Percentiles rank a stretch among this genome's conserved stretches.
Evolutionary conservation across 1,140 invertebrate genomes (phyloP).

Genomic region (Eupeodes corollae): DNA sequence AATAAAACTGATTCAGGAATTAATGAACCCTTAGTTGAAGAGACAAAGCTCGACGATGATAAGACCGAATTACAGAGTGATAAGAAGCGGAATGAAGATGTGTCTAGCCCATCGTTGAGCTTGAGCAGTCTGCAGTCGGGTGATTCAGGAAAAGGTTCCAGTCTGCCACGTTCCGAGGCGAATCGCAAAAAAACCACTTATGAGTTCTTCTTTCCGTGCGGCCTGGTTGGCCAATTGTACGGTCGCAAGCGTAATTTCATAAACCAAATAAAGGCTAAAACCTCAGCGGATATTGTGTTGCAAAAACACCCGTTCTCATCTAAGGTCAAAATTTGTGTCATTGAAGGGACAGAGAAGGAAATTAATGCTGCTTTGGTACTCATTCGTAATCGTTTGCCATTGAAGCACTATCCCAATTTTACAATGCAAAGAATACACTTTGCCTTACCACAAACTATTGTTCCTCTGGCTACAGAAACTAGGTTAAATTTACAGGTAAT

Average conservation of each 20-base stretch:
- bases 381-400: constrained; percentile 73
- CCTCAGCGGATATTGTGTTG: constrained; percentile 65
- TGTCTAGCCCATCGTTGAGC: constrained; percentile 32
- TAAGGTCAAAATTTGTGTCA: constrained; percentile 66
- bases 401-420: constrained; percentile 63
- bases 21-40: background rate
- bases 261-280: constrained; percentile 64
- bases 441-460: constrained; percentile 40
- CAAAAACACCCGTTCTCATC: constrained; percentile 60
- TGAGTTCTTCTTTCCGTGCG: constrained; percentile 71
- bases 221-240: constrained; percentile 75
- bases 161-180: constrained; percentile 31
- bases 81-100: constrained; percentile 29
- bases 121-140: constrained; percentile 34
- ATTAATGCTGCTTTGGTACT: constrained; percentile 69
- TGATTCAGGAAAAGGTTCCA: constrained; percentile 35
- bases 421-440: constrained; percentile 65
- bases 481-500: constrained; percentile 28
- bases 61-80: constrained; percentile 11
- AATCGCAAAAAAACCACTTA: constrained; percentile 38
- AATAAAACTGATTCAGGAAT: background rate
- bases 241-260: constrained; percentile 74
- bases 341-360: constrained; percentile 64
- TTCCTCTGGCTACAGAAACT: constrained; percentile 31
- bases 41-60: background rate